phyloP scores from a whole-genome alignment of 2,113 vertebrate genomes.

The Melierax canorus region DNA sequence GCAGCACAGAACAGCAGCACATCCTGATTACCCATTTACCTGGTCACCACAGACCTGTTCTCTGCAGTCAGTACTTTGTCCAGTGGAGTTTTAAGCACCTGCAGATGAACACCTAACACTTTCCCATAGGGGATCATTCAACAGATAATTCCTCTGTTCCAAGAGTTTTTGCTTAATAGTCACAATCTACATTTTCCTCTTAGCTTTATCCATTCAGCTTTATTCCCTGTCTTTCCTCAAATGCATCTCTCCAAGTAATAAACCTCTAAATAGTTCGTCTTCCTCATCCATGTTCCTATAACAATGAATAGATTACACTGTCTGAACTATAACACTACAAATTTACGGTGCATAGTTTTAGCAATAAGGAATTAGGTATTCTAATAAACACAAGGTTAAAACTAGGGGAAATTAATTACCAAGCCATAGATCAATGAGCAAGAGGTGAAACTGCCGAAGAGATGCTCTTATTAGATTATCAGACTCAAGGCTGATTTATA shows the following conservation, averaged over 20 bases:
- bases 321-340: constrained; percentile 66
- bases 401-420: constrained; percentile 71
- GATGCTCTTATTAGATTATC: constrained; percentile 73
- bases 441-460: constrained; percentile 65
- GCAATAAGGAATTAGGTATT: constrained; percentile 69
- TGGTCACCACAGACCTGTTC: not conserved
- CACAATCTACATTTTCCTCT: not conserved
- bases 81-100: not conserved
- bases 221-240: not conserved
- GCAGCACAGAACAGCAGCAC: not conserved
- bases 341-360: constrained; percentile 65
- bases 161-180: not conserved
- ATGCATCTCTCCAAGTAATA: not conserved
- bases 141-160: not conserved
- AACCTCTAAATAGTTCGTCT: not conserved
- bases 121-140: not conserved
- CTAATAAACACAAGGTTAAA: constrained; percentile 73
- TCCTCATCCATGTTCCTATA: not conserved
- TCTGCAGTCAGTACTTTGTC: not conserved
- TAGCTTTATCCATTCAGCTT: not conserved
- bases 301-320: constrained; percentile 55
- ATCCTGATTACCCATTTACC: rapidly evolving
- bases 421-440: constrained; percentile 64
- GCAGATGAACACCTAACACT: not conserved
- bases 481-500: constrained; percentile 67